Evolutionary conservation across 2,797 vertebrate species (phyloP), one percentile per base, ranked within the genome.

Genomic region (Dicrostonyx torquatus): DNA sequence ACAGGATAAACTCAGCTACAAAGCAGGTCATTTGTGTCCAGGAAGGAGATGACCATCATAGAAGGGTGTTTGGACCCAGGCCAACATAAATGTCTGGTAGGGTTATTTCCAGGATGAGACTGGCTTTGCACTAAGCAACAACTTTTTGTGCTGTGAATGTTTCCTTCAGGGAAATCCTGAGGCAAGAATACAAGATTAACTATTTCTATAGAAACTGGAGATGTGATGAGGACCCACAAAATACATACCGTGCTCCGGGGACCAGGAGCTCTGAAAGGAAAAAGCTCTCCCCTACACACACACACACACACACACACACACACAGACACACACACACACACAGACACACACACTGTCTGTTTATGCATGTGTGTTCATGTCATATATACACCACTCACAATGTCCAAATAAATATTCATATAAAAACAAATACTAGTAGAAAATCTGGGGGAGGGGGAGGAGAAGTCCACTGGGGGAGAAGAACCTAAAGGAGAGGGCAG

Each of bases 21-120:
- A 96, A 98, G 96, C 97, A 96, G 97, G 93, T 97, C 96, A 98
- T 98, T 95, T 98, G 97, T 96, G 94, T 94, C 97, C 97, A 98
- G 97, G 97, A 96, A 97, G 96, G 95, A 98, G 97, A 98, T 95
- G 93, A 97, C 45, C 60, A 95, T 97, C 82, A 83, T 96, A 96
- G 96, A 97, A 98, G 96, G 94, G 90, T 24, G 66, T 94, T 15
- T 97, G 96, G 94, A 96, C 91, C 97, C 87, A 98, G 82, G 87
- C 97, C 96, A 98, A 97, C 93, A 97, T 97, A 98, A 98, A 97
- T 95, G 94, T 95, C 94, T 98, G 72, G 60, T 93, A 86, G 96
- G 94, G 93, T 97, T 97, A 98, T 98, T 97, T 97, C 95, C 82
- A 60, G 92, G 24, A 94, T 96, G 92, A 95, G 94, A 94, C 85